Base-by-base conservation (phyloP, 2,113 vertebrate species). In the Bos javanicus region DNA sequence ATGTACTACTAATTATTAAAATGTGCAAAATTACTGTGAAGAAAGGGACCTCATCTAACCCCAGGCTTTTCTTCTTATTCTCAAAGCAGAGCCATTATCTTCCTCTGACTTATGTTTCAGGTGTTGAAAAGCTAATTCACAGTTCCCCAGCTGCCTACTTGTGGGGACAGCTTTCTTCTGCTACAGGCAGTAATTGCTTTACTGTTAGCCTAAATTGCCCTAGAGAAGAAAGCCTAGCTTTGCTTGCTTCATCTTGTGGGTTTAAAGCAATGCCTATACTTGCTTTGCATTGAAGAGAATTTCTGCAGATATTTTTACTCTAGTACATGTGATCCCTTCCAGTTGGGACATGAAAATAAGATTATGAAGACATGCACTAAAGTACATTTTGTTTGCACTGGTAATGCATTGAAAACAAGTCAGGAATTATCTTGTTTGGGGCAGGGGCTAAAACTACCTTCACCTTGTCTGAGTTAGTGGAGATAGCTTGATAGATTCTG, bases 51-150 rank as follows among this genome's bases (percentile, higher is more conserved):
- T 96, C 62, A 86, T 90, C 89, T 97, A 95, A 97, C 83, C 91
- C 54, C 67, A 78, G 74, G 84, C 64, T 87, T 97, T 92, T 90
- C 93, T 96, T 97, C 87, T 93, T 96, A 88, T 97, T 94, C 97
- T 98, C 94, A 93, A 96, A 93, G 86, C 71, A 97, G 88, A 88
- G 57, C 71, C 74, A 96, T 98, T 97, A 97, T 93, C 91, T 98
- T 95, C 92, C 94, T 96, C 82, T 90, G 97, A 95, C 78, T 90
- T 96, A 60, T 50, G 82, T 93, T 97, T 96, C 95, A 98, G 94
- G 96, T 97, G 94, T 97, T 95, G 97, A 97, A 97, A 98, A 98
- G 83, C 83, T 97, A 97, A 98, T 97, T 98, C 97, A 93, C 97
- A 96, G 92, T 82, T 98, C 86, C 91, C 71, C 59, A 89, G 94